Conservation (phyloP, 2,797 vertebrate genomes). For the Pseudochaenichthys georgianus region DNA sequence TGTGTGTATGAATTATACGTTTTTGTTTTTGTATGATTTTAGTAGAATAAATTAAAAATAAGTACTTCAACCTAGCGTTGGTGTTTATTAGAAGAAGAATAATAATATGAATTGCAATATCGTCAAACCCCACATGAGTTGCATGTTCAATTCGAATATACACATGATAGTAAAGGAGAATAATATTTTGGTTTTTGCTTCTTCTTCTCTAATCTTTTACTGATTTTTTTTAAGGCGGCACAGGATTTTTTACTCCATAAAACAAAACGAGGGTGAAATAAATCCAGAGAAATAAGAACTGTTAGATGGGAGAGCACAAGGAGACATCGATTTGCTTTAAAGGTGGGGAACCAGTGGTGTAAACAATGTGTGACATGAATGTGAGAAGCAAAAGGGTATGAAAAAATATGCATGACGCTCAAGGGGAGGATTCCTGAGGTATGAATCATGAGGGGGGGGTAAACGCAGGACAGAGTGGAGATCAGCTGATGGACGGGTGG, state of each 20-base stretch:
- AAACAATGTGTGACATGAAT: neutral
- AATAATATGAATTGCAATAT: too few relatives aligned
- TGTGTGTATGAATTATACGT: too few relatives aligned
- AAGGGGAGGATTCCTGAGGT: neutral
- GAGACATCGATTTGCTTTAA: neutral
- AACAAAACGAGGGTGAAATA: neutral
- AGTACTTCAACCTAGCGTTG: too few relatives aligned
- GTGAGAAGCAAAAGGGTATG: neutral
- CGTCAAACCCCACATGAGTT: too few relatives aligned
- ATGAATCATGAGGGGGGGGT: neutral
- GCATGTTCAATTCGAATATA: neutral
- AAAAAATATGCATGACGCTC: neutral
- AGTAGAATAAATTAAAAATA: too few relatives aligned
- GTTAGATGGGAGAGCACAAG: neutral
- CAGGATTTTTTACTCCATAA: neutral
- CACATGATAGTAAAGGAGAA: neutral
- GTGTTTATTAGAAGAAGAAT: too few relatives aligned
- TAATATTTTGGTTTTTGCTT: neutral
- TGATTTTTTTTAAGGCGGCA: neutral
- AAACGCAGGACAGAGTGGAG: neutral
- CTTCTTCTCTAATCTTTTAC: neutral
- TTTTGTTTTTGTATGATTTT: too few relatives aligned
- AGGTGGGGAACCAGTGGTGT: neutral
- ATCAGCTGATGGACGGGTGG: slow-evolving; percentile 22
- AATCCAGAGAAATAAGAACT: neutral